Evolutionary conservation across 2,113 vertebrate species (phyloP).

Genomic region (Pelvicachromis taeniatus): DNA sequence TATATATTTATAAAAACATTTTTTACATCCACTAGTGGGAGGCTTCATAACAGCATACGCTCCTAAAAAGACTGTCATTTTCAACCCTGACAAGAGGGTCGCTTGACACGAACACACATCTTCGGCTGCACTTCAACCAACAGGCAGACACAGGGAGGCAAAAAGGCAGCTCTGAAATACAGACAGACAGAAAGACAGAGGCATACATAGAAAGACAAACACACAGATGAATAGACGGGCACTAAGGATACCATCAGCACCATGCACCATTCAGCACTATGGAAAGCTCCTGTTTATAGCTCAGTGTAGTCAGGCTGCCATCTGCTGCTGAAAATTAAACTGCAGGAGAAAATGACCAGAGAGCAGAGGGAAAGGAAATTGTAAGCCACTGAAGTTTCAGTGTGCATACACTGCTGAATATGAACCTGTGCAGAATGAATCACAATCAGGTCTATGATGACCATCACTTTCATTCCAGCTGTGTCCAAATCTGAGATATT

Average conservation of each 20-base stretch:
- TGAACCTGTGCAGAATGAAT: not conserved
- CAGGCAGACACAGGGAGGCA: not conserved
- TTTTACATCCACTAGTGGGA: slow-evolving; percentile 42
- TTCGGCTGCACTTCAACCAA: not conserved
- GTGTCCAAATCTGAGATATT: not conserved
- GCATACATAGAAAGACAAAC: not conserved
- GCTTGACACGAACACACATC: not conserved
- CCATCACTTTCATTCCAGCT: not conserved
- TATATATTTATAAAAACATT: slow-evolving; percentile 42
- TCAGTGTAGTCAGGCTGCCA: slow-evolving; percentile 56
- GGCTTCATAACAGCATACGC: slow-evolving; percentile 22
- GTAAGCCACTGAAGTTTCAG: not conserved
- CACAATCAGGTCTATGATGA: not conserved
- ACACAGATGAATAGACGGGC: not conserved
- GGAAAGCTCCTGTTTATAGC: not conserved
- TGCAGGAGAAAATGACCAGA: not conserved
- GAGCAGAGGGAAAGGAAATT: not conserved
- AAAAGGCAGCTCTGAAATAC: not conserved
- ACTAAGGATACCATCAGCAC: not conserved
- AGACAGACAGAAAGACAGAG: not conserved
- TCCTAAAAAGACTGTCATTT: slow-evolving; percentile 21
- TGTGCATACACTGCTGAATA: not conserved
- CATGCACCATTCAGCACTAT: slow-evolving; percentile 23
- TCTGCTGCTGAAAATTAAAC: slow-evolving; percentile 39
- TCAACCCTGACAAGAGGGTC: not conserved